Evolutionary conservation across 2,113 vertebrate genomes (phyloP), one percentile per base, ranked within the genome.

Genomic region (Spea multiplicata): DNA sequence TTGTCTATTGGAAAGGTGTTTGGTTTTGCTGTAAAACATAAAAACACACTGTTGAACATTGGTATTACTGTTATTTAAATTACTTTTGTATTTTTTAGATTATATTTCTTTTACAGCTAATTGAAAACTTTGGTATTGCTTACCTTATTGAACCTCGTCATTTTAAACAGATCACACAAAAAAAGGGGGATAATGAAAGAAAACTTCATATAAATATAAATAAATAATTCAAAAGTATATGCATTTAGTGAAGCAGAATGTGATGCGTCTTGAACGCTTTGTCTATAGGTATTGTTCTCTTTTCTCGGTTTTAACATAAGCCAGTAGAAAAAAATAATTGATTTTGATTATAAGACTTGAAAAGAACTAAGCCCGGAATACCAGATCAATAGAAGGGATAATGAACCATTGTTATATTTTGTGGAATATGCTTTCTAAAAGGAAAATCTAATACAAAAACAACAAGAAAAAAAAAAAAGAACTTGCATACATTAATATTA

Each of bases 301-400:
- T 68, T 68, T 59, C 74, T 76, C 68, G 55, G 74, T 76, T 76
- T 76, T 76, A 76, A 57, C 74, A 57, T 76, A 76, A 48, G 66
- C 74, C 78, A 46, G 84, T 78, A 13, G 6, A 85, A 76, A 30
- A 30, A 62, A 80, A 4, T 80, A 82, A 66, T 3, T 0, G 66
- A 48, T 84, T 84, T 81, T 82, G 50, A 74, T 78, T 85, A 79
- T 0, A 1, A 47, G 14, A 66, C 4, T 74, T 49, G 46, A 76
- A 83, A 86, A 75, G 55, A 59, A 44, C 16, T 74, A 73, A 78
- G 74, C 13, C 9, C 50, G 17, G 73, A 83, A 81, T 71, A 66
- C 55, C 44, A 83, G 82, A 68, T 84, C 79, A 82, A 72, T 72
- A 81, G 5, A 61, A 48, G 0, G 64, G 73, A 81, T 83, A 83